Evolutionary conservation across 2,113 vertebrate genomes (phyloP).

Genomic region (Malurus alboscapulatus): DNA sequence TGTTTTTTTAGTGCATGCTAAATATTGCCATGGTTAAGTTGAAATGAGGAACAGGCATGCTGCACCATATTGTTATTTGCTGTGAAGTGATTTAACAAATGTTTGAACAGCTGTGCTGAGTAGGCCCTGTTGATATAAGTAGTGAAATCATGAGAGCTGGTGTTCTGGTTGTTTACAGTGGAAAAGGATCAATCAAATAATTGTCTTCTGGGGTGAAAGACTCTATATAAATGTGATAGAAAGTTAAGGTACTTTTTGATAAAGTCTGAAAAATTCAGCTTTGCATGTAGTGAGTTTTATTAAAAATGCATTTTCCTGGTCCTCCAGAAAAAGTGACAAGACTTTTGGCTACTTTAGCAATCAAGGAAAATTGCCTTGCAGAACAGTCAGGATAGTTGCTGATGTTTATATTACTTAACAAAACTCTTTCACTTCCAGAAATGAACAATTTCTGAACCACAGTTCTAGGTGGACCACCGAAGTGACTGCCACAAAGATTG

Average conservation of each 20-base stretch:
- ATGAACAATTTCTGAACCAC: neutral
- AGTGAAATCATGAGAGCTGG: neutral
- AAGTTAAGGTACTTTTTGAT: neutral
- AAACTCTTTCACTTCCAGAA: neutral
- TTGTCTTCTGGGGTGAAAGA: neutral
- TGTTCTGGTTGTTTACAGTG: slow-evolving; percentile 9
- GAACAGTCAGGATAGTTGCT: neutral
- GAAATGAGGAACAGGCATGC: neutral
- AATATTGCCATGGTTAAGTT: slow-evolving; percentile 2
- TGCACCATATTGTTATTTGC: slow-evolving; percentile 26
- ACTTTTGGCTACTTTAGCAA: neutral
- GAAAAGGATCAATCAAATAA: neutral
- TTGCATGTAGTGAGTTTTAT: neutral
- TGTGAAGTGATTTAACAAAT: slow-evolving; percentile 67
- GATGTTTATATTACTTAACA: neutral
- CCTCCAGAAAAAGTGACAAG: neutral
- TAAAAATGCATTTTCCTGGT: neutral
- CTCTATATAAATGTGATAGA: neutral
- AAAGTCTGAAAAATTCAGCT: neutral
- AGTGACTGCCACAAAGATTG: neutral
- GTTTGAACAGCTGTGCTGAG: slow-evolving; percentile 60
- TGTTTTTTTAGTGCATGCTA: neutral
- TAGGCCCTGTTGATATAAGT: neutral
- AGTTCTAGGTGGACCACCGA: neutral
- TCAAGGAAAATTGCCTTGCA: neutral